These are phyloP conservation scores for Limnodromus scolopaceus DNA, from an alignment of 2,797 vertebrate species.

Conservation along the genomic window DNA sequence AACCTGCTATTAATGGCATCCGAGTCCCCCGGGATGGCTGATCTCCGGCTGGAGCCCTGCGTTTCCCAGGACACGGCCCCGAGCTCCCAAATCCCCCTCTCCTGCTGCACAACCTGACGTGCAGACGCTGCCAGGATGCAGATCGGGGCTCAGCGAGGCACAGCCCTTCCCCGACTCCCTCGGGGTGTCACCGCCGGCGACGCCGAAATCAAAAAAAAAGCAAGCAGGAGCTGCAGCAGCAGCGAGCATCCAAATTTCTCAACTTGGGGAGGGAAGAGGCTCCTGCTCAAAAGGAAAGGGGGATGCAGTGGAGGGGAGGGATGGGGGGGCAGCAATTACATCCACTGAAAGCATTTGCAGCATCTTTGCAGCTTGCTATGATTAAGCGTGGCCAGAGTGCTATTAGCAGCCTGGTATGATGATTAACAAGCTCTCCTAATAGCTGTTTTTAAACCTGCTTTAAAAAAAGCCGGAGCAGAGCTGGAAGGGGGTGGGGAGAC, in stretches of 20 bases:
- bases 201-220: not conserved
- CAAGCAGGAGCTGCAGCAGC: not conserved
- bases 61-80: rapidly evolving
- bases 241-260: not conserved
- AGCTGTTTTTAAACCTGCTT: constrained; percentile 60
- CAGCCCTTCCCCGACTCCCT: rapidly evolving
- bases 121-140: rapidly evolving
- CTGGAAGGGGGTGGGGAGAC: constrained; percentile 28
- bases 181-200: not conserved
- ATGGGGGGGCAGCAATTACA: not conserved
- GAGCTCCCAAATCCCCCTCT: rapidly evolving
- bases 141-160: rapidly evolving
- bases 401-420: constrained; percentile 49
- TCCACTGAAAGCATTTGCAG: constrained; percentile 13
- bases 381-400: constrained; percentile 42
- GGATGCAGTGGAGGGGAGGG: not conserved
- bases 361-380: constrained; percentile 10
- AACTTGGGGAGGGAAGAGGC: not conserved
- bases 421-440: constrained; percentile 66
- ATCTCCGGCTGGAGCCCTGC: rapidly evolving
- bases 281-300: not conserved
- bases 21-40: rapidly evolving
- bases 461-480: not conserved
- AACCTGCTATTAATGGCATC: not conserved
- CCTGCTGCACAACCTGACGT: rapidly evolving